phyloP scores from a whole-genome alignment of 2,888 invertebrate genomes.

The Capitulum mitella region DNA sequence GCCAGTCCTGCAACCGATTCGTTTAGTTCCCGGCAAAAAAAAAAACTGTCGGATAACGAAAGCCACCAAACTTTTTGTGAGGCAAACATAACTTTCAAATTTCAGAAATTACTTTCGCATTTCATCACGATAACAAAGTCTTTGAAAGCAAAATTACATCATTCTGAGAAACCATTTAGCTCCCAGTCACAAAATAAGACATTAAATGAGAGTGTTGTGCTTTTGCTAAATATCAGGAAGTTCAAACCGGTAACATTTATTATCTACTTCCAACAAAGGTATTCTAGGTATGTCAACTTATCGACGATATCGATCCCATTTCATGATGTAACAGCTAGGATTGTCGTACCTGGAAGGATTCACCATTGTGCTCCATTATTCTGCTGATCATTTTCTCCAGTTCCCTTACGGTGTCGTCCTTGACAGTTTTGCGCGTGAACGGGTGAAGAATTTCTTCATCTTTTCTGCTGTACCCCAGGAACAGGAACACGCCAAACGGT shows the following conservation, averaged over 20 bases:
- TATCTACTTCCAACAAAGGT: no score
- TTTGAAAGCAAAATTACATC: no score
- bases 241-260: no score
- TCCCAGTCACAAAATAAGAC: background rate
- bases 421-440: background rate
- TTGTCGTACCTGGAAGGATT: background rate
- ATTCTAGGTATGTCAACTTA: no score
- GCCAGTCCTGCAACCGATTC: background rate
- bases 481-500: slow-evolving; percentile 11
- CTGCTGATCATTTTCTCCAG: background rate
- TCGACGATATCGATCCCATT: no score
- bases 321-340: background rate
- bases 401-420: background rate
- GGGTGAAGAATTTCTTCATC: background rate
- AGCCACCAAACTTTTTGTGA: background rate
- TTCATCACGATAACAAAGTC: no score
- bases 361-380: background rate
- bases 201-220: background rate
- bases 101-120: no score
- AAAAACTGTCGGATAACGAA: no score
- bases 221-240: background rate
- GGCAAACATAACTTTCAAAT: no score
- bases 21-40: background rate
- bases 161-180: no score
- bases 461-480: background rate